Conservation (phyloP, 2,888 invertebrate species). For the Coleophora deauratella region DNA sequence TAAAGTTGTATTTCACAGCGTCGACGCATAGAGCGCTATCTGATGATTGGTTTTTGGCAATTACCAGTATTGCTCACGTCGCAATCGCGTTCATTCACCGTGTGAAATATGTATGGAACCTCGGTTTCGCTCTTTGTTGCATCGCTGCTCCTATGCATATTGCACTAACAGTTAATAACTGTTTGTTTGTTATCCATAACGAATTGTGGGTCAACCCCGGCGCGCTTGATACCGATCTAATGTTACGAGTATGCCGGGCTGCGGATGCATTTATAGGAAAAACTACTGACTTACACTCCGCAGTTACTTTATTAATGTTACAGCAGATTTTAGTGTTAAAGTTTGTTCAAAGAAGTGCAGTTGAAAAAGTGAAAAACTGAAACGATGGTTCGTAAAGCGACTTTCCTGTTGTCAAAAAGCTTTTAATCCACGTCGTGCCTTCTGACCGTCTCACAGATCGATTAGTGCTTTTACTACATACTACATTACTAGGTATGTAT, state of each 20-base stretch:
- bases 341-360: neutral
- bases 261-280: neutral
- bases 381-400: conserved; percentile 36
- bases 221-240: neutral
- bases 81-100: conserved; percentile 68
- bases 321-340: neutral
- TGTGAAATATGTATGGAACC: conserved; percentile 71
- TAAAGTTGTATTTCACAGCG: conserved; percentile 67
- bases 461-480: no score
- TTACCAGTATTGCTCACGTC: conserved; percentile 71
- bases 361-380: conserved; percentile 11
- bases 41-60: conserved; percentile 76
- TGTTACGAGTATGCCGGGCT: no score
- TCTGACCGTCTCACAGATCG: no score
- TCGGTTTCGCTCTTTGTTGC: conserved; percentile 60
- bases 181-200: conserved; percentile 9
- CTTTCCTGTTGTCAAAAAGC: conserved; percentile 58
- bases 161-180: conserved; percentile 13
- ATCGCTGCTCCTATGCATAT: conserved; percentile 27
- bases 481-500: no score
- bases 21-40: conserved; percentile 65
- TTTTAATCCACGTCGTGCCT: conserved; percentile 47
- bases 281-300: neutral
- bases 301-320: neutral
- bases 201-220: conserved; percentile 1